Conservation (phyloP, 2,797 vertebrate genomes). For the Phaenicophaeus curvirostris region DNA sequence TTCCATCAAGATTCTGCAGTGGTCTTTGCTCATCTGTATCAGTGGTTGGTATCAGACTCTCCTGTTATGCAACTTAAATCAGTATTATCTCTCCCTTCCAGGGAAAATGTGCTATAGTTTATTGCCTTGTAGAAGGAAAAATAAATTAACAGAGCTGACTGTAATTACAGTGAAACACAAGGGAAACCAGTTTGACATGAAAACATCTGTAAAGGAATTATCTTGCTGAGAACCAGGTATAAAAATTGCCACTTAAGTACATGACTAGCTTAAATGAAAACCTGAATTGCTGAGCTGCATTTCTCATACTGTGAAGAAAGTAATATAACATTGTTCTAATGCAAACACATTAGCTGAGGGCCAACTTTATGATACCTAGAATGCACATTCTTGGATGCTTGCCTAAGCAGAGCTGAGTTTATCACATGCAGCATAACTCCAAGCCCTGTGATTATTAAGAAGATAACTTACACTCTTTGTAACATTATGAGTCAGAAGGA, state of each 20-base stretch:
- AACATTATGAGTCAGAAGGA: not conserved
- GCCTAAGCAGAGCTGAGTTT: not conserved
- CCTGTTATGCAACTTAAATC: constrained; percentile 30
- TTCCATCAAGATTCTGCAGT: constrained; percentile 1
- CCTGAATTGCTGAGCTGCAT: not conserved
- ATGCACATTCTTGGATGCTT: constrained; percentile 4
- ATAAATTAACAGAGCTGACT: constrained; percentile 49
- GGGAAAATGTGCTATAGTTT: constrained; percentile 32
- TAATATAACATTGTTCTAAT: not conserved
- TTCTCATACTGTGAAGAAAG: not conserved
- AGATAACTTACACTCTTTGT: not conserved
- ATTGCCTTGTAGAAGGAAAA: constrained; percentile 45
- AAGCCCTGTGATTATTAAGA: not conserved
- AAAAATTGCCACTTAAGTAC: not conserved
- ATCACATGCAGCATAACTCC: not conserved
- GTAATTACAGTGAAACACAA: constrained; percentile 30
- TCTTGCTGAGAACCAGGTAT: constrained; percentile 31
- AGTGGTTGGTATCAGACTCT: not conserved
- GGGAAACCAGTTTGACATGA: constrained; percentile 51
- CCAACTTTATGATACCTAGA: not conserved
- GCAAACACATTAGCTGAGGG: not conserved
- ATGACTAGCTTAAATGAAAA: constrained; percentile 26
- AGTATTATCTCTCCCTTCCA: constrained; percentile 18
- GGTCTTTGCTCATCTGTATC: constrained; percentile 7
- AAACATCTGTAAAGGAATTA: constrained; percentile 54